Conservation (phyloP, 2,888 invertebrate species). For the Cataglyphis rosenhaueri region DNA sequence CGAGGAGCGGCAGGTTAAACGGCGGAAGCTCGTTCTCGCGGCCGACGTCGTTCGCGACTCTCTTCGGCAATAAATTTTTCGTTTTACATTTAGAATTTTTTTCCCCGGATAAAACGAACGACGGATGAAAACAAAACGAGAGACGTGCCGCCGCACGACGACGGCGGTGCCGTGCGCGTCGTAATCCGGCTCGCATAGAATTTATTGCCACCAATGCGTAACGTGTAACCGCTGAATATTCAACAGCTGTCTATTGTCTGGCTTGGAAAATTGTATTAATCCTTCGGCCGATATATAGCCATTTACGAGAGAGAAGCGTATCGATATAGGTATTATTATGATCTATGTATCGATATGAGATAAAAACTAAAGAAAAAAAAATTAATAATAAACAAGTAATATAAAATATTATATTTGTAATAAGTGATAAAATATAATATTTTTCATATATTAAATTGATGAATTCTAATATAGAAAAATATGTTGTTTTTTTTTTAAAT, state of each 20-base stretch:
- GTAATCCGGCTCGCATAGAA: conserved; percentile 21
- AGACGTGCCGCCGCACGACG: not conserved
- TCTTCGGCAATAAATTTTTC: conserved; percentile 38
- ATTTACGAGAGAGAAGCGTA: not conserved
- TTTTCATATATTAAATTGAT: not conserved
- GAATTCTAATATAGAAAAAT: not conserved
- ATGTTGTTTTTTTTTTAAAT: not conserved
- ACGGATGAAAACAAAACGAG: not conserved
- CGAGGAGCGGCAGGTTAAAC: conserved; percentile 66
- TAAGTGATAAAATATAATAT: not conserved
- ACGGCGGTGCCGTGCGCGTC: conserved; percentile 8
- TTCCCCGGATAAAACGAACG: conserved; percentile 26
- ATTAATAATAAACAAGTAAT: not conserved
- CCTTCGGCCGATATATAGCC: not conserved
- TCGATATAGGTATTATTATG: not conserved
- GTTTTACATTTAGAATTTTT: conserved; percentile 37
- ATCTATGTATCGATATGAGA: not conserved
- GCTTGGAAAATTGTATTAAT: conserved; percentile 33
- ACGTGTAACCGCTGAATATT: conserved; percentile 36
- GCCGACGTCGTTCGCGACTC: conserved; percentile 53
- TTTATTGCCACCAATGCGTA: conserved; percentile 35
- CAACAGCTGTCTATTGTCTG: conserved; percentile 12
- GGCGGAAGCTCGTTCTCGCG: conserved; percentile 77
- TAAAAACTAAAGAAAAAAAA: not conserved
- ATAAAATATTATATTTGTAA: not conserved